These are phyloP conservation scores for Phoxinus phoxinus DNA, from an alignment of 2,113 vertebrate genomes.

Conservation along the genomic window DNA sequence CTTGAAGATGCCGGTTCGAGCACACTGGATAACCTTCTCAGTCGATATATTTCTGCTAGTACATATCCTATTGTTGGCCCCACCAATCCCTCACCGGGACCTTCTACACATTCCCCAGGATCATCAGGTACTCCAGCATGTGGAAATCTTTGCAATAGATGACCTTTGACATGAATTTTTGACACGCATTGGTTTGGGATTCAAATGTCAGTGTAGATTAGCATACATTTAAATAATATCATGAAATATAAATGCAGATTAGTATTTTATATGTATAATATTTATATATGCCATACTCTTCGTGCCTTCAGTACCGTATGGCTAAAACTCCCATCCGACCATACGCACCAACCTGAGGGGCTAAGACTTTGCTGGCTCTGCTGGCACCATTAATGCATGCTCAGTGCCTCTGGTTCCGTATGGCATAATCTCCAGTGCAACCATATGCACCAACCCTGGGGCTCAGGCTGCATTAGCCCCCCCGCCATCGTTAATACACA, in stretches of 20 bases:
- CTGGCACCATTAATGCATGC: background rate
- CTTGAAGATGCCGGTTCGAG: conserved; percentile 96
- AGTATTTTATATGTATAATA: background rate
- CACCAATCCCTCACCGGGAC: conserved; percentile 86
- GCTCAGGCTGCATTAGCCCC: background rate
- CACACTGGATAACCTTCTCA: conserved; percentile 89
- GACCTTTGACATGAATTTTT: background rate
- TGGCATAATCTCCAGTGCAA: background rate
- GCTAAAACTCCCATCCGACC: background rate
- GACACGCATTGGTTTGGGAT: background rate
- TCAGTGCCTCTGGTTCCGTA: conserved; percentile 7
- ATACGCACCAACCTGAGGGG: background rate
- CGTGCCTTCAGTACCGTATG: background rate
- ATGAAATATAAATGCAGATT: conserved; percentile 8
- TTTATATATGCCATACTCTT: conserved; percentile 2
- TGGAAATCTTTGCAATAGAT: background rate
- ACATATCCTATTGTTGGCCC: conserved; percentile 83
- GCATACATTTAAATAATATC: background rate
- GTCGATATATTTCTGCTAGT: conserved; percentile 91
- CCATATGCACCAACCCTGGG: background rate
- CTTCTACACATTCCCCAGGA: conserved; percentile 92
- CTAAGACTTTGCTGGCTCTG: background rate
- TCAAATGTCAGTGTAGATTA: background rate
- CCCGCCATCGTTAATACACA: too few species aligned
- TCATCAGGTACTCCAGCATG: conserved; percentile 85